A percentile compares a stretch with the other conserved stretches of the same genome.
Evolutionary conservation across 2,888 invertebrate genomes (phyloP).

Genomic region (Eupithecia vulgata): DNA sequence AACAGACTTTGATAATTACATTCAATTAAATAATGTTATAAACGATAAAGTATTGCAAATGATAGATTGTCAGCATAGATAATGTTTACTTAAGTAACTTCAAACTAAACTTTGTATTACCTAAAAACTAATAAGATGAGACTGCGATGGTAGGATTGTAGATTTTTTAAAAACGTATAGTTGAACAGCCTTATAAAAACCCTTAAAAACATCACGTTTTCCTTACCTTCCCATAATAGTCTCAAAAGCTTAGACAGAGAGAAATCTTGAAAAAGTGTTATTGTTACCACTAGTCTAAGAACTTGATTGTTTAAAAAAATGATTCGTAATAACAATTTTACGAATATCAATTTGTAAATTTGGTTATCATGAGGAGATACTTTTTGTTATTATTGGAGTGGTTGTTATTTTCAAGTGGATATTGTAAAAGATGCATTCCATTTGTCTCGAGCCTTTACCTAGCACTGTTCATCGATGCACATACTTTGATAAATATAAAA

Average conservation of each 20-base stretch:
- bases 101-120: background rate
- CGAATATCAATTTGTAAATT: slow-evolving; percentile 42
- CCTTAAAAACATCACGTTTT: slow-evolving; percentile 17
- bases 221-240: slow-evolving; percentile 33
- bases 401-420: slow-evolving; percentile 72
- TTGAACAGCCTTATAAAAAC: slow-evolving; percentile 14
- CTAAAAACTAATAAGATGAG: slow-evolving; percentile 32
- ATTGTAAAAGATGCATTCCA: slow-evolving; percentile 81
- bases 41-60: slow-evolving; percentile 21
- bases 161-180: slow-evolving; percentile 33
- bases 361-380: slow-evolving; percentile 62
- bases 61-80: slow-evolving; percentile 18
- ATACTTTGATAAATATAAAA: slow-evolving; percentile 64
- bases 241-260: slow-evolving; percentile 39
- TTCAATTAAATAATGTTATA: slow-evolving; percentile 10
- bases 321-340: slow-evolving; percentile 56
- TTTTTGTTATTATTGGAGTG: slow-evolving; percentile 65
- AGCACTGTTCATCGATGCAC: slow-evolving; percentile 80
- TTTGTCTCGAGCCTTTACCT: slow-evolving; percentile 68
- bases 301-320: slow-evolving; percentile 70
- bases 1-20: slow-evolving; percentile 6
- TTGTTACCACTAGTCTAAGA: slow-evolving; percentile 83
- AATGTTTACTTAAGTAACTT: slow-evolving; percentile 26
- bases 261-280: slow-evolving; percentile 66
- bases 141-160: slow-evolving; percentile 35